Evolutionary conservation across 2,113 vertebrate genomes (phyloP).

Genomic region (Limnothrissa miodon): DNA sequence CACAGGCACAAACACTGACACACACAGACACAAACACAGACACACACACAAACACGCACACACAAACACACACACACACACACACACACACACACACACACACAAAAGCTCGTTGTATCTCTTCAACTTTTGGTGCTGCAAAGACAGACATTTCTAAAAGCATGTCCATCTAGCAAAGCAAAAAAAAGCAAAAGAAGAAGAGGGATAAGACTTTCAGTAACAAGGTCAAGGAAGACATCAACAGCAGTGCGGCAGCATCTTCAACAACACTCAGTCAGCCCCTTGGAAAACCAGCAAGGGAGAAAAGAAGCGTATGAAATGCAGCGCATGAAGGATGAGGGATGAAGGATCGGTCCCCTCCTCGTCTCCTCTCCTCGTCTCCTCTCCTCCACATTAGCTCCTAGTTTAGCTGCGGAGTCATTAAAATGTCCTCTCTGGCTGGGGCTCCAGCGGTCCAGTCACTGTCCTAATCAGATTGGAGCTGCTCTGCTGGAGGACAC

Average conservation of each 20-base stretch:
- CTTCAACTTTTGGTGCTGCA: background rate
- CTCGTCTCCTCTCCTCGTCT: background rate
- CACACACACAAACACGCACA: background rate
- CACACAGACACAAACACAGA: too few relatives aligned
- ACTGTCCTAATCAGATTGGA: conserved; percentile 92
- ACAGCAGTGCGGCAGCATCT: background rate
- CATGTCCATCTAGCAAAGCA: background rate
- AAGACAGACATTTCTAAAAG: background rate
- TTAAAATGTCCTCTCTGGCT: conserved; percentile 51
- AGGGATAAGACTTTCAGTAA: background rate
- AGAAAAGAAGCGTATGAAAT: background rate
- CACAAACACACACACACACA: conserved; percentile 19
- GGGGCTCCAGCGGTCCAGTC: conserved; percentile 61
- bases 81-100: background rate
- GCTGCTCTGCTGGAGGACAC: conserved; percentile 88
- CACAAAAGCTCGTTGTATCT: background rate
- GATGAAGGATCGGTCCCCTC: background rate
- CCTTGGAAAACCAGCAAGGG: background rate
- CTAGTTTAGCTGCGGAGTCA: conserved; percentile 63
- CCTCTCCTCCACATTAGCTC: conserved; percentile 48
- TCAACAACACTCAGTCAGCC: background rate
- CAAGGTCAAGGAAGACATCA: background rate
- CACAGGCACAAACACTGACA: too few relatives aligned
- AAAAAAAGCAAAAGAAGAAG: background rate
- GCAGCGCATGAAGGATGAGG: background rate